Conservation (phyloP, 2,888 invertebrate genomes). For the Coenonympha arcania region DNA sequence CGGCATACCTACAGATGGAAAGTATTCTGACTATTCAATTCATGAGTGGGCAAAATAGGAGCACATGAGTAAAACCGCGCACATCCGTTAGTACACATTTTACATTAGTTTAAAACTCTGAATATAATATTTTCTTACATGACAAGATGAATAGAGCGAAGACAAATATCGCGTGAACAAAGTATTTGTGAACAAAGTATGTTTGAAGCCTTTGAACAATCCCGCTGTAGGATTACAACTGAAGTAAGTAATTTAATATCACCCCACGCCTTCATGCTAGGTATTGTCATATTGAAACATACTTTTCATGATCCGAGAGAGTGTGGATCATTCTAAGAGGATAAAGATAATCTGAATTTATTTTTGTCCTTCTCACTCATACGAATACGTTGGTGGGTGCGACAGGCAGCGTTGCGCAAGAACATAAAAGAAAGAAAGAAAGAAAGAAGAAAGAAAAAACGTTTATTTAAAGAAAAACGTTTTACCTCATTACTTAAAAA, state of each 20-base stretch:
- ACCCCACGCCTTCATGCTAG: neutral
- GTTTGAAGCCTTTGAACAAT: slow-evolving; percentile 11
- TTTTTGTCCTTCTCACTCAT: too few species aligned
- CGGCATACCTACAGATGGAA: too few species aligned
- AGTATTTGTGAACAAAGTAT: slow-evolving; percentile 8
- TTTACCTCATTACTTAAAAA: too few species aligned
- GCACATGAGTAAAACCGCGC: neutral
- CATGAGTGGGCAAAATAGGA: neutral
- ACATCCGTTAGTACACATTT: too few species aligned
- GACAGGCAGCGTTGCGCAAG: too few species aligned
- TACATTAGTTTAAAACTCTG: neutral
- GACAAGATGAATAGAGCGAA: slow-evolving; percentile 4
- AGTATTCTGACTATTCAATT: too few species aligned
- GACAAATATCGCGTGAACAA: slow-evolving; percentile 10
- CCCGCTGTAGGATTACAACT: slow-evolving; percentile 6
- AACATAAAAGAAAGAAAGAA: too few species aligned
- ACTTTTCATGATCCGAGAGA: neutral
- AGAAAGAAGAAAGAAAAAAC: too few species aligned
- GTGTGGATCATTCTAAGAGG: too few species aligned
- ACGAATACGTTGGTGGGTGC: too few species aligned
- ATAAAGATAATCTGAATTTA: too few species aligned
- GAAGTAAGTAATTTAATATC: slow-evolving; percentile 12
- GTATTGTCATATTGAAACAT: slow-evolving; percentile 4
- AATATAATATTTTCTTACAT: neutral
- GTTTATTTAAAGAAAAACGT: too few species aligned